Base-by-base conservation (phyloP, 2,888 invertebrate genomes). In the Hyles lineata region DNA sequence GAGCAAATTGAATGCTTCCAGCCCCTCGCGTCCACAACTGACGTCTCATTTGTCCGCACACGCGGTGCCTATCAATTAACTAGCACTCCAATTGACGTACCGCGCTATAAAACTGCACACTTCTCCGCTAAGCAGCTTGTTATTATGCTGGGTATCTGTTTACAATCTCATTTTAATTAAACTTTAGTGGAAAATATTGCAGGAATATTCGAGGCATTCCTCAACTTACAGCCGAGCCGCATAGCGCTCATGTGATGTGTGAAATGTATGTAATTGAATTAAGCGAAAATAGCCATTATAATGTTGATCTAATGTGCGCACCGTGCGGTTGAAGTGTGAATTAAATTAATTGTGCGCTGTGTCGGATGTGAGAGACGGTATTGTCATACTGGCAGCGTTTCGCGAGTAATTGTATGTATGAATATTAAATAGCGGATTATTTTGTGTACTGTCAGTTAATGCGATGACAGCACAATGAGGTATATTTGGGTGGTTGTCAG, bases 361-460 rank as follows among this genome's bases (percentile, higher is more conserved):
- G 85, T 88, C 85, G 79, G 82, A 84, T 85, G 81, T 84, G 83
- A 85, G 85, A 86, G 84, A 85, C 84, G 80, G 87, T 86, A 87
- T 88, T 88, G 88, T 89, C 83, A 83, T 85, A 84, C 83, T 84
- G 85, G 87, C 87, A 87, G 85, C 87, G 83, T 89, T 90, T 89
- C 80, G 87, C 87, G 84, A 86, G 87, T 90, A 90, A 91, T 91
- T 91, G 90, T 87, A 85, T 86, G 88, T 87, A 88, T 90, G 90
- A 89, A 90, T 91, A 88, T 89, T 89, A 86, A 92, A 90, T 92
- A 88, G 90, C 87, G 88, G 89, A 92, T 91, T 93, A 92, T 92
- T 92, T 91, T 90, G 90, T 85, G 89, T 92, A 90, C 91, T 92
- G 93, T 92, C 92, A 90, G 91, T 91, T 90, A 89, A 88, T 86